These are phyloP conservation scores for Drosophila borborema DNA, from an alignment of 2,888 invertebrate species.

Conservation along the genomic window DNA sequence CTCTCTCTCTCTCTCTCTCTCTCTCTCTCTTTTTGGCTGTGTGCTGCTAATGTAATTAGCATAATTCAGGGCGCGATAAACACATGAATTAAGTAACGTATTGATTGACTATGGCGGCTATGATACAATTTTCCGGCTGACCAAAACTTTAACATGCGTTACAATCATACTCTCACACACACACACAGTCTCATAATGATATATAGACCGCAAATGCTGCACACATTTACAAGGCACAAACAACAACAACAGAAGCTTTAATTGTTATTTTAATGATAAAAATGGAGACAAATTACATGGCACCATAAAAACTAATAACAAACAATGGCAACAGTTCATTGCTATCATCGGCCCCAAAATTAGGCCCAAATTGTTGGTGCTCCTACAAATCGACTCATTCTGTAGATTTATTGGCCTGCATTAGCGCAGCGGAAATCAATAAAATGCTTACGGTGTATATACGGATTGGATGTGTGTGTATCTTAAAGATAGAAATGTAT, in stretches of 20 bases:
- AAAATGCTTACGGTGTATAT: conserved; percentile 35
- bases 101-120: conserved; percentile 63
- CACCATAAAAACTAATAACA: conserved; percentile 71
- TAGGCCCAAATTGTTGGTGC: conserved; percentile 49
- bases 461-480: conserved; percentile 15
- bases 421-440: conserved; percentile 79
- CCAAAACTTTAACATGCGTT: conserved; percentile 22
- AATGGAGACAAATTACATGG: conserved; percentile 76
- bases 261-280: conserved; percentile 81
- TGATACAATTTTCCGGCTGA: conserved; percentile 37
- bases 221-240: conserved; percentile 59
- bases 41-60: conserved; percentile 61
- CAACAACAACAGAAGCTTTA: conserved; percentile 65
- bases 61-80: conserved; percentile 58
- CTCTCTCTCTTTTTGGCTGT: conserved; percentile 5
- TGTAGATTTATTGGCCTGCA: conserved; percentile 74
- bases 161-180: conserved; percentile 20
- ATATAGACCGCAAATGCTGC: conserved; percentile 72
- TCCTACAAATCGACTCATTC: conserved; percentile 77
- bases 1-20: not conserved
- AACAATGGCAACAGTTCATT: conserved; percentile 77
- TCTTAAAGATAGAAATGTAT: conserved; percentile 49
- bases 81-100: conserved; percentile 63
- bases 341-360: conserved; percentile 50
- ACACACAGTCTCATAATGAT: conserved; percentile 47